Conservation (phyloP, 2,888 invertebrate species). For the Xylocampa areola region DNA sequence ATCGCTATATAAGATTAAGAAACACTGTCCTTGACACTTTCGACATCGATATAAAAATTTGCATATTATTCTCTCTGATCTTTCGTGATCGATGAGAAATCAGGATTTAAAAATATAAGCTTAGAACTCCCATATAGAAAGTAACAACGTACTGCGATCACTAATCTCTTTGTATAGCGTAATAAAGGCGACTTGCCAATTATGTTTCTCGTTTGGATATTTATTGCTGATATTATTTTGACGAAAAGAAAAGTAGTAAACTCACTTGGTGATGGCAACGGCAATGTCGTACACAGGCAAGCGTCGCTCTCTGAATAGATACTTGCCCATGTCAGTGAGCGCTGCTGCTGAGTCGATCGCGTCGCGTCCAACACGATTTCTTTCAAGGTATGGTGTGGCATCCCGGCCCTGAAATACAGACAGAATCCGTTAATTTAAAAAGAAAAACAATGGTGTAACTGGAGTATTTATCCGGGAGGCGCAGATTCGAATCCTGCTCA, state of each 20-base stretch:
- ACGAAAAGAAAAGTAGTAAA: constrained; percentile 29
- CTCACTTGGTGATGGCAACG: constrained; percentile 98
- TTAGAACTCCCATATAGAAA: not conserved
- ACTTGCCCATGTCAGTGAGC: constrained; percentile 98
- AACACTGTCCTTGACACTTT: constrained; percentile 9
- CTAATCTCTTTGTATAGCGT: not conserved
- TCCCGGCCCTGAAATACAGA: constrained; percentile 93
- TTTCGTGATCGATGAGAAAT: not conserved
- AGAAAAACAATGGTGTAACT: too few species aligned
- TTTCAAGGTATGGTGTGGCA: constrained; percentile 98
- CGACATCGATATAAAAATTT: constrained; percentile 4
- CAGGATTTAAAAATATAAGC: not conserved
- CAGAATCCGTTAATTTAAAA: not conserved
- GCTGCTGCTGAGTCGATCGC: constrained; percentile 98
- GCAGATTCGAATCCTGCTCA: too few species aligned
- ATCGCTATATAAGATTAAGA: constrained; percentile 24
- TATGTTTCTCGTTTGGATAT: too few species aligned
- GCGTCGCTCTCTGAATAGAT: constrained; percentile 97
- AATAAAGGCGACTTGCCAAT: too few species aligned
- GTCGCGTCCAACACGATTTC: constrained; percentile 97
- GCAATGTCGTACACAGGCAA: constrained; percentile 98
- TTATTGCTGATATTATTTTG: not conserved
- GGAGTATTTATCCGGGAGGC: too few species aligned
- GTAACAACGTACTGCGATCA: not conserved
- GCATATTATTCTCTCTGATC: not conserved